phyloP scores from a whole-genome alignment of 2,113 vertebrate genomes.

The Zosterops hypoxanthus region DNA sequence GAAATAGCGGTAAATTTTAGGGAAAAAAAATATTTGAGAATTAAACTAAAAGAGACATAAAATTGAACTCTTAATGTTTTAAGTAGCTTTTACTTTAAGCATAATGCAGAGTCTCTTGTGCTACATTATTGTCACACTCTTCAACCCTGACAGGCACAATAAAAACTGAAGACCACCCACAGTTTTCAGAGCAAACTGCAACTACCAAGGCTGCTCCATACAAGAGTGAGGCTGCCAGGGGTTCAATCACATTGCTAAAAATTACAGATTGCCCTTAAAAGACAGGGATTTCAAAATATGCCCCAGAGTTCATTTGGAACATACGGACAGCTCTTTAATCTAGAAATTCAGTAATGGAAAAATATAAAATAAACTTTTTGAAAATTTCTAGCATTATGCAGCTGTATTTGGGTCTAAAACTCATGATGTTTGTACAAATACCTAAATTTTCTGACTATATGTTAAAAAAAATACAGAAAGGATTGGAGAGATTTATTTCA shows the following conservation, averaged over 20 bases:
- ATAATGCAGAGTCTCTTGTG: rapidly evolving
- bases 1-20: neutral
- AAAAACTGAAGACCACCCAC: slow-evolving; percentile 14
- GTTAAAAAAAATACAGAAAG: neutral
- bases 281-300: neutral
- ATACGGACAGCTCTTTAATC: neutral
- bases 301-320: neutral
- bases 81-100: neutral
- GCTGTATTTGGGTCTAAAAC: neutral
- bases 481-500: neutral
- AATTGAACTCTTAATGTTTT: neutral
- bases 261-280: neutral
- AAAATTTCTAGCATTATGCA: neutral
- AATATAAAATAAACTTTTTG: neutral
- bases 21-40: neutral
- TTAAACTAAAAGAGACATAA: neutral
- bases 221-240: rapidly evolving
- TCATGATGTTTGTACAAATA: rapidly evolving
- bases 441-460: neutral
- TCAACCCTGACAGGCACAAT: neutral
- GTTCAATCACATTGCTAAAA: neutral
- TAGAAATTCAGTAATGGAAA: neutral
- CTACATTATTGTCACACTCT: neutral
- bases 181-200: neutral
- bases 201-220: neutral